These are phyloP conservation scores for Eulithis testata DNA, from an alignment of 2,888 invertebrate genomes.

Conservation along the genomic window DNA sequence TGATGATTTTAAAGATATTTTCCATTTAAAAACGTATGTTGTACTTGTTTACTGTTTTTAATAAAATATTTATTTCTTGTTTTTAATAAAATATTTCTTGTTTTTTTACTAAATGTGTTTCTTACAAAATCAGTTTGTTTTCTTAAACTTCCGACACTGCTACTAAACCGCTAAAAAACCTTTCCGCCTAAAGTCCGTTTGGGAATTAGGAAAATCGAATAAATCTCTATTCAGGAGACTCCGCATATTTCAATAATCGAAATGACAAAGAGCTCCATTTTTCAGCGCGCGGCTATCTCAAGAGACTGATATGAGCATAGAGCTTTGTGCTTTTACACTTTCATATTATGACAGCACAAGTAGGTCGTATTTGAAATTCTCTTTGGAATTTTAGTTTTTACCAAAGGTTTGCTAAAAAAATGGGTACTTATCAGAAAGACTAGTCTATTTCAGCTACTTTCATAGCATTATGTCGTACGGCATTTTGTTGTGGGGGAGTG, in stretches of 20 bases:
- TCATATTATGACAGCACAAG: background rate
- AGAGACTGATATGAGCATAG: conserved; percentile 38
- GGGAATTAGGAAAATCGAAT: conserved; percentile 30
- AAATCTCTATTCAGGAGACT: conserved; percentile 34
- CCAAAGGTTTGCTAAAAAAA: too few relatives aligned
- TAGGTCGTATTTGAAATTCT: conserved; percentile 4
- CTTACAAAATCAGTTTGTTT: background rate
- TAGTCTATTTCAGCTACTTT: too few relatives aligned
- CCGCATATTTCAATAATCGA: conserved; percentile 50
- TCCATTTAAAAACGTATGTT: too few relatives aligned
- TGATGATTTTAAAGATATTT: too few relatives aligned
- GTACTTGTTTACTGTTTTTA: too few relatives aligned
- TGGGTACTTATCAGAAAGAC: too few relatives aligned
- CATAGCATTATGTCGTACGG: too few relatives aligned
- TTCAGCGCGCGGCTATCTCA: conserved; percentile 37
- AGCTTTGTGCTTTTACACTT: conserved; percentile 19
- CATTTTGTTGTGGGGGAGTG: too few relatives aligned
- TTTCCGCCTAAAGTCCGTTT: conserved; percentile 28
- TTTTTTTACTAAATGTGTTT: background rate
- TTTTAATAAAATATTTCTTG: too few relatives aligned
- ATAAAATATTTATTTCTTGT: too few relatives aligned
- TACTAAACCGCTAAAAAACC: conserved; percentile 8
- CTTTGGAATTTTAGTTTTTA: background rate
- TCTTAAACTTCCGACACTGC: conserved; percentile 2
- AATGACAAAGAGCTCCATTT: conserved; percentile 47